These are phyloP conservation scores for Argyresthia albistria DNA, from an alignment of 2,888 invertebrate species.

Conservation along the genomic window DNA sequence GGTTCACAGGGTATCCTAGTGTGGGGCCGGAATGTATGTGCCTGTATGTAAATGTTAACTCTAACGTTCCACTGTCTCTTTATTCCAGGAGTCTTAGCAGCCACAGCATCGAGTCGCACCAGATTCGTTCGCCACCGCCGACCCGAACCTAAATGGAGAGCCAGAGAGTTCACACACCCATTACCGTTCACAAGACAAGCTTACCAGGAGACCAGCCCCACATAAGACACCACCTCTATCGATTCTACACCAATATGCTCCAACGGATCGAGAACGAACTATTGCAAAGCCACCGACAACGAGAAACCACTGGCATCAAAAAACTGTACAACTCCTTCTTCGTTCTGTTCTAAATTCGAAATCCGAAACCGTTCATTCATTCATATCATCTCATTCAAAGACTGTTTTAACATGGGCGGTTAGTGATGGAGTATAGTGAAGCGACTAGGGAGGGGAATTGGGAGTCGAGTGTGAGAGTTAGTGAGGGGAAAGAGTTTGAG, in stretches of 20 bases:
- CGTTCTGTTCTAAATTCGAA: conserved; percentile 82
- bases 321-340: conserved; percentile 91
- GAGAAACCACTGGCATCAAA: conserved; percentile 88
- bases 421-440: conserved; percentile 44
- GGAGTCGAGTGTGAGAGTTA: conserved; percentile 51
- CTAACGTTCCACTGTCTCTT: not conserved
- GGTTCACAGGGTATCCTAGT: too few species aligned
- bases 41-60: too few species aligned
- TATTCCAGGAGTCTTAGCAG: too few species aligned
- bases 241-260: conserved; percentile 73
- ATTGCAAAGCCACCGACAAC: conserved; percentile 85
- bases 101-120: too few species aligned
- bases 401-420: conserved; percentile 27
- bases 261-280: conserved; percentile 81
- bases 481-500: conserved; percentile 36
- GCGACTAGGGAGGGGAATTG: conserved; percentile 19
- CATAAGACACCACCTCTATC: not conserved
- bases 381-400: conserved; percentile 35
- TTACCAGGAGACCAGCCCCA: not conserved
- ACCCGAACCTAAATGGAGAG: too few species aligned
- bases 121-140: too few species aligned
- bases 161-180: too few species aligned
- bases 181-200: too few species aligned
- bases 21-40: too few species aligned
- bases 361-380: conserved; percentile 12